Evolutionary conservation across 2,888 invertebrate genomes (phyloP).

Genomic region (Ennomos erosarius): DNA sequence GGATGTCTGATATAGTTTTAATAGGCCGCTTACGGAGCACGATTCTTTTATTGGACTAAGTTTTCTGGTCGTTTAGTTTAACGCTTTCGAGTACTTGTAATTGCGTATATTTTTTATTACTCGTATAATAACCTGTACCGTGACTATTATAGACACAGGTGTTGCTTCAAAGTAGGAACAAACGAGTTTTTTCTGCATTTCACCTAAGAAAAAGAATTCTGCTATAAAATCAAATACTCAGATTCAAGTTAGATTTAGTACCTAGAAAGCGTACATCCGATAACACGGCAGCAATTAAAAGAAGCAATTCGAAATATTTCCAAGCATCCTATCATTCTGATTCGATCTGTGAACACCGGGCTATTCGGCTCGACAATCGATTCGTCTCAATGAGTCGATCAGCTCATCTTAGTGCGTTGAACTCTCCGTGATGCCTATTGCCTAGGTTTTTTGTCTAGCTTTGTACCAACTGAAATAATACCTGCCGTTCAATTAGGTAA

Average conservation of each 20-base stretch:
- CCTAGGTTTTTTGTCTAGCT: conserved; percentile 45
- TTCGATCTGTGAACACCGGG: conserved; percentile 57
- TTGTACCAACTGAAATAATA: conserved; percentile 34
- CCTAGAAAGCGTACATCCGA: conserved; percentile 22
- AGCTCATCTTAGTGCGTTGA: conserved; percentile 39
- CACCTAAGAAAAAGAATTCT: no score
- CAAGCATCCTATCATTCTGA: conserved; percentile 48
- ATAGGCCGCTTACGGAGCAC: conserved; percentile 27
- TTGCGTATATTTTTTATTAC: no score
- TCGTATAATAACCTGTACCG: no score
- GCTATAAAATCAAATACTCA: no score
- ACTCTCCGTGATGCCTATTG: conserved; percentile 36
- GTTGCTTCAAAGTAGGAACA: no score
- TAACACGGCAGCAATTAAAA: conserved; percentile 25
- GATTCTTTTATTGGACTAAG: conserved; percentile 15
- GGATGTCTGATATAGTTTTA: conserved; percentile 44
- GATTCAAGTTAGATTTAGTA: neutral
- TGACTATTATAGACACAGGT: no score
- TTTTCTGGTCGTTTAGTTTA: conserved; percentile 1
- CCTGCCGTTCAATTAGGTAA: conserved; percentile 39
- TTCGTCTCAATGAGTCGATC: conserved; percentile 61
- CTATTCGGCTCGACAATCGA: conserved; percentile 75
- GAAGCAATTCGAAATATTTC: conserved; percentile 37
- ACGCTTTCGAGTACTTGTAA: no score
- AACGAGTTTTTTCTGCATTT: no score